Percentiles rank a stretch among this genome's conserved stretches.
Conservation (phyloP, 1,140 invertebrate species). For the Polypedilum pembai region DNA sequence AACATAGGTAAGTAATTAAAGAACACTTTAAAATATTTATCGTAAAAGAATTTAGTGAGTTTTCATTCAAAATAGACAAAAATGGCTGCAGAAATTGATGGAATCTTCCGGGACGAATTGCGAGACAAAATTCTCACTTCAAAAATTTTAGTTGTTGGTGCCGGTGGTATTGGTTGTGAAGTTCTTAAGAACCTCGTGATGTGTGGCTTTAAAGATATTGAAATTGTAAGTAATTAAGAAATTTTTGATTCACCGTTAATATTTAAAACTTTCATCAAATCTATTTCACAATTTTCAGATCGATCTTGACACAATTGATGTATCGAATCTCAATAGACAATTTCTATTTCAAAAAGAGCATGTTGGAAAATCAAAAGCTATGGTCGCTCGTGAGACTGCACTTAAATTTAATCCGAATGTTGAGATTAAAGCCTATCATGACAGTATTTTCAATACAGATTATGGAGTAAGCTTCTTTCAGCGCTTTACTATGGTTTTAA, state of each 20-base stretch:
- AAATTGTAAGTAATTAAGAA: constrained; percentile 69
- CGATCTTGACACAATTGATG: constrained; percentile 98
- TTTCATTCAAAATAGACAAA: constrained; percentile 30
- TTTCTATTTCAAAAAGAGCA: constrained; percentile 97
- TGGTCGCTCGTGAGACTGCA: constrained; percentile 81
- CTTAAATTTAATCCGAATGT: constrained; percentile 81
- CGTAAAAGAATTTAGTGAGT: not conserved
- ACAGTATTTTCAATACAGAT: constrained; percentile 82
- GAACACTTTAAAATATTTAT: too few species aligned
- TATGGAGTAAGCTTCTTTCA: constrained; percentile 91
- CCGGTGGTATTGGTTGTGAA: constrained; percentile 98
- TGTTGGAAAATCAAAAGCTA: constrained; percentile 93
- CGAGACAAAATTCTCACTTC: constrained; percentile 49
- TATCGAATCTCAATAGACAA: constrained; percentile 98
- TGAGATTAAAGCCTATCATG: constrained; percentile 83
- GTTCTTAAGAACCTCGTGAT: constrained; percentile 95
- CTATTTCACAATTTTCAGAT: constrained; percentile 61
- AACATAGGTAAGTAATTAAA: too few species aligned
- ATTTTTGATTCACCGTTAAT: not conserved
- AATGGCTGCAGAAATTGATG: constrained; percentile 57
- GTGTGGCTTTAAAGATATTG: constrained; percentile 86
- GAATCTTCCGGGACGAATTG: constrained; percentile 54
- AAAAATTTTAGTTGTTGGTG: constrained; percentile 82
- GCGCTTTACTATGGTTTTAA: constrained; percentile 87
- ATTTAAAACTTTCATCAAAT: constrained; percentile 17